Conservation (phyloP, 2,797 vertebrate species). For the Ataeniobius toweri region DNA sequence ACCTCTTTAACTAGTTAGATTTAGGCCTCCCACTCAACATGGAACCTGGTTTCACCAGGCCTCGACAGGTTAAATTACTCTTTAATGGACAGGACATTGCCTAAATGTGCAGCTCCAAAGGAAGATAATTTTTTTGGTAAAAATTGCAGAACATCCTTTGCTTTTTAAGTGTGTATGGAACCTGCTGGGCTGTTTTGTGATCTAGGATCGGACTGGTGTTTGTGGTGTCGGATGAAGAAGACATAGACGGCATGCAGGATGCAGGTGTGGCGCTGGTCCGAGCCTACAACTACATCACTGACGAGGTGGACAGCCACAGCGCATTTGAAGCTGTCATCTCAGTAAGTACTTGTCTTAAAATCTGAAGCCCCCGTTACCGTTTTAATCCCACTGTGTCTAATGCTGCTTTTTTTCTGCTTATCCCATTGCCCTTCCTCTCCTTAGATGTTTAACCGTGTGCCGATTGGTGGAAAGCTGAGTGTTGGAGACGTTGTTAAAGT, state of each 20-base stretch:
- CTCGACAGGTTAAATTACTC: background rate
- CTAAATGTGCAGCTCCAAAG: background rate
- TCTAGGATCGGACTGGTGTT: conserved; percentile 94
- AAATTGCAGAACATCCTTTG: background rate
- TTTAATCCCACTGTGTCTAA: background rate
- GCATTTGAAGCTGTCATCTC: conserved; percentile 91
- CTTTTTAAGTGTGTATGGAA: conserved; percentile 27
- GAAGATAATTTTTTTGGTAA: background rate
- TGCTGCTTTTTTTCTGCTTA: background rate
- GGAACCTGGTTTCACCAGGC: background rate
- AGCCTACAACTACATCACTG: conserved; percentile 92
- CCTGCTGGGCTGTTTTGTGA: conserved; percentile 16
- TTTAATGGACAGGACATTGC: background rate
- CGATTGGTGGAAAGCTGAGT: conserved; percentile 84
- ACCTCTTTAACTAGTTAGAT: background rate
- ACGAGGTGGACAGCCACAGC: conserved; percentile 89
- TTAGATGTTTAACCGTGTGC: conserved; percentile 90
- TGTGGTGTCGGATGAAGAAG: conserved; percentile 90
- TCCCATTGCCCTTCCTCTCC: background rate
- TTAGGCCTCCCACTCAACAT: background rate
- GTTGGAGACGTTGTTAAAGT: conserved; percentile 91
- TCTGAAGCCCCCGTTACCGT: background rate
- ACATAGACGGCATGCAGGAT: conserved; percentile 91
- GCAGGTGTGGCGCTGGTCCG: conserved; percentile 91
- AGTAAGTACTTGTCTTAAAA: conserved; percentile 77